Evolutionary conservation across 2,888 invertebrate species (phyloP).

Genomic region (Melolontha melolontha): DNA sequence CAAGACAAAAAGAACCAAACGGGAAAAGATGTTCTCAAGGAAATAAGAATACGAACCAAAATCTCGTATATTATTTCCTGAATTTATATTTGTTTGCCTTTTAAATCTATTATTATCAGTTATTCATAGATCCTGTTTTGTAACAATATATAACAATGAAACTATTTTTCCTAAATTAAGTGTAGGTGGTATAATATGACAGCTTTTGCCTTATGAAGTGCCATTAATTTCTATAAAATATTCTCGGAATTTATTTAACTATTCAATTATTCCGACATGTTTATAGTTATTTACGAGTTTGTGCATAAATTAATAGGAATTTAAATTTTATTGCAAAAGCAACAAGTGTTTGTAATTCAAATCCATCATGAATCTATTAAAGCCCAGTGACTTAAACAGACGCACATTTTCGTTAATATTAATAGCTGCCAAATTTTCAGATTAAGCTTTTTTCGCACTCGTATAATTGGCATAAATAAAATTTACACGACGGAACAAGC

Average conservation of each 20-base stretch:
- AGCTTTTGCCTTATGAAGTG: not conserved
- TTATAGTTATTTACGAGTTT: not conserved
- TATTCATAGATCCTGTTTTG: no score
- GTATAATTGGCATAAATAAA: slow-evolving; percentile 22
- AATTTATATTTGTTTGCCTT: no score
- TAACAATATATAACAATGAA: no score
- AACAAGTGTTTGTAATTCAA: not conserved
- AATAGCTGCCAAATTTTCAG: slow-evolving; percentile 6
- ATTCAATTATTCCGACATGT: slow-evolving; percentile 1
- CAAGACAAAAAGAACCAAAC: no score
- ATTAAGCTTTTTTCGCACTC: slow-evolving; percentile 1
- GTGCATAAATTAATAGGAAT: not conserved
- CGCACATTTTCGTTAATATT: slow-evolving; percentile 15
- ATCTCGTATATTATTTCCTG: no score
- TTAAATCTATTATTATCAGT: no score
- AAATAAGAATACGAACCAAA: no score
- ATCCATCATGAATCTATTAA: not conserved
- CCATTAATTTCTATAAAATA: not conserved
- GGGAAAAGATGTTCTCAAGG: no score
- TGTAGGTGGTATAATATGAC: not conserved
- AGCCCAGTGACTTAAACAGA: not conserved
- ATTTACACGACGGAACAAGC: slow-evolving; percentile 22
- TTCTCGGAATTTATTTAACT: not conserved
- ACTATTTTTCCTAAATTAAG: no score
- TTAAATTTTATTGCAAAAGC: not conserved